Conservation (phyloP, 2,797 vertebrate species). For the Squalus acanthias region DNA sequence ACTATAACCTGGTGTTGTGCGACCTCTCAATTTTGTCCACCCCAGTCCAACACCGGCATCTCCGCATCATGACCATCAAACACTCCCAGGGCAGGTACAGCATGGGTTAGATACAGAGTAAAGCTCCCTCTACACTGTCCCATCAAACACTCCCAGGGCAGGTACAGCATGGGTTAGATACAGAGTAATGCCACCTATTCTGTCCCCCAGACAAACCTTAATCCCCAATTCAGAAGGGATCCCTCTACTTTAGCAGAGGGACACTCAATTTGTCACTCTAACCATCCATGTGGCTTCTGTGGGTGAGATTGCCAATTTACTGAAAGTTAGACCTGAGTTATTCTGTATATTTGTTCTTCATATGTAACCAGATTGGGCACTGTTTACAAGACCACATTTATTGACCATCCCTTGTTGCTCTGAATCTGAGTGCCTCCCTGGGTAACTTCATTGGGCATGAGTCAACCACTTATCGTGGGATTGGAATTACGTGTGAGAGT, state of each 20-base stretch:
- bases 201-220: background rate
- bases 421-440: background rate
- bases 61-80: no score
- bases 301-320: background rate
- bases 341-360: background rate
- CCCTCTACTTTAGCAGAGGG: no score
- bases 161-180: background rate
- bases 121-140: background rate
- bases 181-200: no score
- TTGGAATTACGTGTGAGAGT: background rate
- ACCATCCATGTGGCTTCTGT: background rate
- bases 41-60: no score
- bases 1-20: no score
- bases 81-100: no score
- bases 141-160: background rate
- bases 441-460: background rate
- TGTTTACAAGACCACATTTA: background rate
- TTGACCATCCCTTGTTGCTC: background rate
- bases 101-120: background rate
- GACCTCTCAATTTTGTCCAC: no score
- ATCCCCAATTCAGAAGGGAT: background rate
- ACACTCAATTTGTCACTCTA: background rate
- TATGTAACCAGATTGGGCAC: background rate
- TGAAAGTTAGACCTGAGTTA: background rate
- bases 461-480: background rate